Conservation (phyloP, 37 sponge, comb jelly and placozoan genomes). For the Axinella damicornis region DNA sequence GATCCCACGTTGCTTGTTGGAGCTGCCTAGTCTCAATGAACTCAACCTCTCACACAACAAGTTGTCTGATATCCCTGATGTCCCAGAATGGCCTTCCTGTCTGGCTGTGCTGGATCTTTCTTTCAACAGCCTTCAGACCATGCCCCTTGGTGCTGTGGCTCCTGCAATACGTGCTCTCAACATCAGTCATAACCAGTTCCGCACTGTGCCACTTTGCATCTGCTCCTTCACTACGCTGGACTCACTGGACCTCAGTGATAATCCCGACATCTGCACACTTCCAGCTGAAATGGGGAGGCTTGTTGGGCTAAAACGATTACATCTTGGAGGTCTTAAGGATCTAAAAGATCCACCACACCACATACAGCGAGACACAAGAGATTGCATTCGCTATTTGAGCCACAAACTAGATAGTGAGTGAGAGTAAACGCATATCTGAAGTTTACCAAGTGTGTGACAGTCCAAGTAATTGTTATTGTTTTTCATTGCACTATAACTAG, state of each 20-base stretch:
- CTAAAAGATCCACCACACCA: slow-evolving; percentile 78
- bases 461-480: too few relatives aligned
- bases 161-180: slow-evolving; percentile 67
- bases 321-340: slow-evolving; percentile 57
- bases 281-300: slow-evolving; percentile 81
- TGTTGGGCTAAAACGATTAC: slow-evolving; percentile 30
- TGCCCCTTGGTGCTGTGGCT: slow-evolving; percentile 58
- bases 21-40: slow-evolving; percentile 68
- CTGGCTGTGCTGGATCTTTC: slow-evolving; percentile 78
- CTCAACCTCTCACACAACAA: slow-evolving; percentile 79
- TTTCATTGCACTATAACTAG: too few relatives aligned
- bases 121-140: slow-evolving; percentile 65
- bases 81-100: slow-evolving; percentile 70
- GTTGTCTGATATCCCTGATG: slow-evolving; percentile 70
- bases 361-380: slow-evolving; percentile 26
- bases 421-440: too few relatives aligned
- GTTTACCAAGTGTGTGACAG: too few relatives aligned
- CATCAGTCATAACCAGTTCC: slow-evolving; percentile 73
- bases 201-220: slow-evolving; percentile 72
- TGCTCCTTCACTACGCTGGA: slow-evolving; percentile 73
- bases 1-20: slow-evolving; percentile 71
- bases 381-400: slow-evolving; percentile 77
- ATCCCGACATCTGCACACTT: slow-evolving; percentile 62
- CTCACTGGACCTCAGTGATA: slow-evolving; percentile 66
- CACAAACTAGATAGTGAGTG: too few relatives aligned